phyloP scores from a whole-genome alignment of 1,140 invertebrate genomes.

The Polypedilum vanderplanki region DNA sequence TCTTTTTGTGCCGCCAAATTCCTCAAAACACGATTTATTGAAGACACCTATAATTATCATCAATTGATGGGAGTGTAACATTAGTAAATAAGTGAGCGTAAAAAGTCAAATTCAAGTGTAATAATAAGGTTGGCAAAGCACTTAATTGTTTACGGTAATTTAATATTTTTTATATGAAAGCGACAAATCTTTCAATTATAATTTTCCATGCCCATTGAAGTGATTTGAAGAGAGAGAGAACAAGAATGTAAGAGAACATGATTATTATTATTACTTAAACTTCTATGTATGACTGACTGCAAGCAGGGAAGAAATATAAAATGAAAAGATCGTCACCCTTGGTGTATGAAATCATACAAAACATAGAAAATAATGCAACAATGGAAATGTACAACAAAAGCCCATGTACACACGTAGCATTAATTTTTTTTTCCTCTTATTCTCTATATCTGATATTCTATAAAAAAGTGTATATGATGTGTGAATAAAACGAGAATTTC shows the following conservation, averaged over 20 bases:
- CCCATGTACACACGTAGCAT: neutral
- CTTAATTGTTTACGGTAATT: conserved; percentile 29
- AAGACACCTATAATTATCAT: conserved; percentile 72
- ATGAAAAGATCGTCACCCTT: neutral
- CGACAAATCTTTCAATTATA: neutral
- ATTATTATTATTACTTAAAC: conserved; percentile 14
- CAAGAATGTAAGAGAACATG: no score
- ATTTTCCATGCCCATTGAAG: conserved; percentile 25
- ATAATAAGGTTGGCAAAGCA: neutral
- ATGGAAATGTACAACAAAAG: conserved; percentile 4
- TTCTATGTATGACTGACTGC: conserved; percentile 10
- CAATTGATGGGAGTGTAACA: neutral
- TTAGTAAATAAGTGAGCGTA: neutral
- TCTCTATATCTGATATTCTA: no score
- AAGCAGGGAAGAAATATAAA: neutral
- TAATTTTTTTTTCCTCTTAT: no score
- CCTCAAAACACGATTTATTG: conserved; percentile 94
- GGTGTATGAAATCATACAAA: neutral
- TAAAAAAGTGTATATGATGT: no score
- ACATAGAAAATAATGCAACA: conserved; percentile 3
- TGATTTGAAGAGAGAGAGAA: neutral
- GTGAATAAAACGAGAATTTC: no score
- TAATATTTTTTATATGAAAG: conserved; percentile 17
- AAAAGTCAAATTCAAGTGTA: neutral
- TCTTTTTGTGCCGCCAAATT: conserved; percentile 91